Conservation (phyloP, 2,113 vertebrate genomes). For the Psephotus haematonotus region DNA sequence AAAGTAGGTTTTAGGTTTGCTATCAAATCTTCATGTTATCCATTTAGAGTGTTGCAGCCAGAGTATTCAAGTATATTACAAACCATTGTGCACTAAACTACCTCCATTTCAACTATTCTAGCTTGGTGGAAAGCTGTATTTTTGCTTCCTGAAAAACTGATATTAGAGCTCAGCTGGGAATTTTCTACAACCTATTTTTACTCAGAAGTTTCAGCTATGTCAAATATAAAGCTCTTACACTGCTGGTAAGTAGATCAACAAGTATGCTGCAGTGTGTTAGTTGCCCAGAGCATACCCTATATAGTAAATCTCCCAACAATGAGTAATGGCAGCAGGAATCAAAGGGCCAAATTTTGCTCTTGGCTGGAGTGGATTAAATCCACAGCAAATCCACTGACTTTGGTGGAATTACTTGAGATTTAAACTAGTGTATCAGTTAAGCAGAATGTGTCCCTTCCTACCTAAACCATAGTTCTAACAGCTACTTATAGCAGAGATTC, state of each 20-base stretch:
- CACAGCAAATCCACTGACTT: background rate
- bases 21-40: background rate
- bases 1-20: constrained; percentile 16
- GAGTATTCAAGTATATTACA: background rate
- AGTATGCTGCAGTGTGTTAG: background rate
- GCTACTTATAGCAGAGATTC: background rate
- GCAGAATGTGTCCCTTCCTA: background rate
- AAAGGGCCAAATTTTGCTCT: constrained; percentile 15
- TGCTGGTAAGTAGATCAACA: constrained; percentile 42
- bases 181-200: constrained; percentile 26
- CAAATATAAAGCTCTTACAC: constrained; percentile 35
- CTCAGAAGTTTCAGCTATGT: constrained; percentile 18
- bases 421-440: background rate
- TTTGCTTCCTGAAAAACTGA: constrained; percentile 40
- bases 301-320: constrained; percentile 19
- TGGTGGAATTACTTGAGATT: constrained; percentile 14
- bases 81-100: background rate
- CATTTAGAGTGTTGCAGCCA: background rate
- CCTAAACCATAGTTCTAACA: background rate
- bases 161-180: constrained; percentile 25
- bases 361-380: background rate
- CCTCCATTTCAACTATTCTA: background rate
- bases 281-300: background rate
- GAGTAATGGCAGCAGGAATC: background rate
- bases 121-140: background rate